Evolutionary conservation across 2,888 invertebrate genomes (phyloP), one percentile per base, ranked within the genome.

Genomic region (Eupithecia pulchellata): DNA sequence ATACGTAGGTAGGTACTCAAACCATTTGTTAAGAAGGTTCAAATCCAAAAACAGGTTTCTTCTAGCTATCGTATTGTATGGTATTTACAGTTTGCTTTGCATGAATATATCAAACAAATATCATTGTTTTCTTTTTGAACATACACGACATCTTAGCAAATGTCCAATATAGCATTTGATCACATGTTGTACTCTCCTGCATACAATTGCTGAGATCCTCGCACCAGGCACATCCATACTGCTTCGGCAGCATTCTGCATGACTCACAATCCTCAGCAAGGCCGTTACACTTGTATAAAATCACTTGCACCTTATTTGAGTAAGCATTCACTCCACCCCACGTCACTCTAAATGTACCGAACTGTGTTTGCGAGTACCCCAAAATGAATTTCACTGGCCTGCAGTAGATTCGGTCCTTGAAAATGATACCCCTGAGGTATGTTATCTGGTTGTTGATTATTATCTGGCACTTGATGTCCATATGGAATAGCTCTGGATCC

Each of bases 271-370:
- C 64, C 4, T 64, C 42, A 4, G 71, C 63, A 14, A 70, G 36
- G 2, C 25, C 34, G 2, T 27, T 77, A 64, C 87, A 87, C 17
- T 76, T 78, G 36, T 84, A 86, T 2, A 84, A 78, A 6, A 82
- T 73, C 8, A 87, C 58, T 5, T 86, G 73, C 4, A 86, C 60
- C 66, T 79, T 75, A 64, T 87, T 87, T 0, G 87, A 87, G 58
- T 78, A 79, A 9, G 85, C 86, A 34, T 85, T 83, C 4, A 78
- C 80, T 29, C 85, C 85, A 25, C 85, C 84, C 86, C 85, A 86
- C 13, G 80, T 63, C 20, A 87, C 62, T 42, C 78, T 78, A n/a
- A 71, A 71, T 32, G 64, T 71, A 17, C 71, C 71, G 13, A n/a
- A 42, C 9, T 42, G n/a, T 14, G 61, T 57, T 25, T 67, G 20